A percentile compares a stretch with the other conserved stretches of the same genome.
Evolutionary conservation across 92 coral and sea anemone species (phyloP).

Genomic region (Actinostola sp.): DNA sequence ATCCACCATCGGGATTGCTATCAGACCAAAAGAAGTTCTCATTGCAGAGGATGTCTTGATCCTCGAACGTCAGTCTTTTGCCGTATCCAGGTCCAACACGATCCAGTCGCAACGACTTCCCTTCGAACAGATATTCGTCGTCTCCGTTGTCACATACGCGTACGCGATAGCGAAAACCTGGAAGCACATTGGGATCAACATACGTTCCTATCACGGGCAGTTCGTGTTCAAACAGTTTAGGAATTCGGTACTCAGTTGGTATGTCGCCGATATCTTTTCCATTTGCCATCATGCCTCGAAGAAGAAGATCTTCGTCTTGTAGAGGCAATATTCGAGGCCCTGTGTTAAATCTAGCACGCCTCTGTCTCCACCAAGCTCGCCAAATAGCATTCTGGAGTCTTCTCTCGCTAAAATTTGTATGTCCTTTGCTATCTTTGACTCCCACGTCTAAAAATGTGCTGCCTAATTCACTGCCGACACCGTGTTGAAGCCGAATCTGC

Average conservation of each 20-base stretch:
- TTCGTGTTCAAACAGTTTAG: conserved; percentile 69
- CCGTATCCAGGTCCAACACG: conserved; percentile 93
- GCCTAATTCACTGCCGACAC: conserved; percentile 15
- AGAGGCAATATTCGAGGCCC: conserved; percentile 42
- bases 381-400: conserved; percentile 84
- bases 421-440: conserved; percentile 60
- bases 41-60: conserved; percentile 74
- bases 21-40: conserved; percentile 98
- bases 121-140: conserved; percentile 75
- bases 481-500: conserved; percentile 36
- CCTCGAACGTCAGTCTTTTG: conserved; percentile 86
- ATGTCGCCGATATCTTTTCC: conserved; percentile 80
- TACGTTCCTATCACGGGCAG: conserved; percentile 92
- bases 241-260: conserved; percentile 76
- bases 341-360: conserved; percentile 63
- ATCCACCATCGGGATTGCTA: conserved; percentile 89
- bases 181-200: conserved; percentile 74
- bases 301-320: conserved; percentile 46
- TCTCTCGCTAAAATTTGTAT: conserved; percentile 61
- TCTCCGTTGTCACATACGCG: conserved; percentile 74
- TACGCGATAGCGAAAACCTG: conserved; percentile 90
- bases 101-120: conserved; percentile 68
- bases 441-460: conserved; percentile 67
- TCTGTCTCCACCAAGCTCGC: conserved; percentile 90
- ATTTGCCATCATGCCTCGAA: too few species aligned